A percentile compares a stretch with the other conserved stretches of the same genome.
phyloP scores from a whole-genome alignment of 2,113 vertebrate species.

The cattle (Bos taurus) region DNA sequence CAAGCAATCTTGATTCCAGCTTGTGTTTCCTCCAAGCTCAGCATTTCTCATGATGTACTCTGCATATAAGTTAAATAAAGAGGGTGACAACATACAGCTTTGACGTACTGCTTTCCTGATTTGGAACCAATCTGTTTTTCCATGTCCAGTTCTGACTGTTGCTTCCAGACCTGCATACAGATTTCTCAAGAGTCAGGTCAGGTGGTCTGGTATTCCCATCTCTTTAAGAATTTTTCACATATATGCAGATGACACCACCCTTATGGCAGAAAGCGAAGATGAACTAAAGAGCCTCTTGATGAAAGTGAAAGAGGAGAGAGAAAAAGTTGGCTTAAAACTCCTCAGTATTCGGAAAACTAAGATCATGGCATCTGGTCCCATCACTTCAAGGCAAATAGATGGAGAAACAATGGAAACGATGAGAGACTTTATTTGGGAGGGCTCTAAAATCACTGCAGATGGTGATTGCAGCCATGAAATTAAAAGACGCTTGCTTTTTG shows the following conservation, averaged over 20 bases:
- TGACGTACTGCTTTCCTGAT: fast-evolving
- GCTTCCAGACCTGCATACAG: neutral
- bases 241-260: neutral
- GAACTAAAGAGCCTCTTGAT: neutral
- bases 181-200: neutral
- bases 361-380: neutral
- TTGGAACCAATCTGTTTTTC: neutral
- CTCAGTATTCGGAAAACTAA: neutral
- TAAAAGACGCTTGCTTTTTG: neutral
- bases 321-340: neutral
- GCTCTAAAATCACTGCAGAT: neutral
- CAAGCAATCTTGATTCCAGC: neutral
- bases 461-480: neutral
- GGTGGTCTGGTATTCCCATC: neutral
- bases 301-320: neutral
- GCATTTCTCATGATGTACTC: neutral
- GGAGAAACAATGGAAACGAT: neutral
- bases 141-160: neutral
- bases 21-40: neutral
- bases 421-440: neutral
- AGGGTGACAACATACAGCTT: neutral
- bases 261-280: neutral
- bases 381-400: neutral
- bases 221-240: neutral
- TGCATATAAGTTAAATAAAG: neutral